Evolutionary conservation across 2,888 invertebrate species (phyloP).

Genomic region (Spicauda simplicius): DNA sequence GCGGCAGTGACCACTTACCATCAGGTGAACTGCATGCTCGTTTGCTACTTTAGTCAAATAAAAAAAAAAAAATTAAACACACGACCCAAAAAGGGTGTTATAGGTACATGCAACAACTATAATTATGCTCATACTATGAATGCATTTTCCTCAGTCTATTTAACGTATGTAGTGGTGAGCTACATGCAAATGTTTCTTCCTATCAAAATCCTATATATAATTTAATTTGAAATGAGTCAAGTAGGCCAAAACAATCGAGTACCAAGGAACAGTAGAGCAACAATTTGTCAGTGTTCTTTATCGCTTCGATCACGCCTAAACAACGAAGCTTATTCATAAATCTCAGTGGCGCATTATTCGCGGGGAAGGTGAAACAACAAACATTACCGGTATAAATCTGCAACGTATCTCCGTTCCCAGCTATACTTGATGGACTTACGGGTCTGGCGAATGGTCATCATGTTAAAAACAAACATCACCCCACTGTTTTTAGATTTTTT

Average conservation of each 20-base stretch:
- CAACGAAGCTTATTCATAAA: conserved; percentile 79
- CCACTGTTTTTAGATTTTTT: too few relatives aligned
- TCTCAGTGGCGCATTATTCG: conserved; percentile 77
- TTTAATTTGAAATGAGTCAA: neutral
- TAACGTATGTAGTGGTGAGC: too few relatives aligned
- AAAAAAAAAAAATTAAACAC: too few relatives aligned
- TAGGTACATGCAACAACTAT: too few relatives aligned
- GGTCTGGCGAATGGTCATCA: conserved; percentile 39
- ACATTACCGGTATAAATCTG: conserved; percentile 84
- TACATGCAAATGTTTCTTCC: too few relatives aligned
- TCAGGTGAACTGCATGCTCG: too few relatives aligned
- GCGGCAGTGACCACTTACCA: too few relatives aligned
- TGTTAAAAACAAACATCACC: neutral
- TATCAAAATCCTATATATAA: too few relatives aligned
- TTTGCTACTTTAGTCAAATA: too few relatives aligned
- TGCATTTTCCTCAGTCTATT: too few relatives aligned
- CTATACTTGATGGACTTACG: conserved; percentile 56
- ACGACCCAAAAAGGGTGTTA: too few relatives aligned
- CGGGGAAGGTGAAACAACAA: conserved; percentile 82
- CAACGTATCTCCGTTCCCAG: conserved; percentile 77
- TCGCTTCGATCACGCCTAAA: conserved; percentile 74
- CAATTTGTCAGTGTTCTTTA: conserved; percentile 60
- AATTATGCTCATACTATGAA: too few relatives aligned
- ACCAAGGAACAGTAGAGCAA: conserved; percentile 30
- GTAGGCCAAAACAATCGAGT: conserved; percentile 27